Conservation (phyloP, 2,888 invertebrate species). For the Andrena flavipes region DNA sequence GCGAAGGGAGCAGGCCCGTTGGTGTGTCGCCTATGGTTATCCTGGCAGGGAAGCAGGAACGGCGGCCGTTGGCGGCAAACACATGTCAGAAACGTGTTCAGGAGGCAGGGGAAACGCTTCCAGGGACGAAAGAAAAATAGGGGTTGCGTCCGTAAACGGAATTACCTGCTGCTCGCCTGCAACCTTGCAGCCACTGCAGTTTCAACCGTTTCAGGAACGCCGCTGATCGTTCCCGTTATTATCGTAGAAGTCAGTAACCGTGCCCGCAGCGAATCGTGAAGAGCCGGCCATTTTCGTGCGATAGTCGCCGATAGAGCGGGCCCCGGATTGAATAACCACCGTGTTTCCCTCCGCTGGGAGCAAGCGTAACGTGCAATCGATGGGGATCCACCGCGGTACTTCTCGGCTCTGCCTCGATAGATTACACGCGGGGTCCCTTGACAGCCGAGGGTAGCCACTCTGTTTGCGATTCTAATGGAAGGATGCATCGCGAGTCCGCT, state of each 20-base stretch:
- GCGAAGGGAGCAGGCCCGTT: background rate
- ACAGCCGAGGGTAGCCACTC: background rate
- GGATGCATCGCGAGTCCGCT: background rate
- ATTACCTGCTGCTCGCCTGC: slow-evolving; percentile 9
- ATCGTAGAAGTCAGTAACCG: slow-evolving; percentile 16
- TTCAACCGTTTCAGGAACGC: background rate
- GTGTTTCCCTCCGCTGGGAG: background rate
- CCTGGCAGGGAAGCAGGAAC: background rate
- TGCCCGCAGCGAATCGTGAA: slow-evolving; percentile 4
- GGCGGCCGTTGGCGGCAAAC: slow-evolving; percentile 1
- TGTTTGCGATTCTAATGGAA: slow-evolving; percentile 17
- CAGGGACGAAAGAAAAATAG: slow-evolving; percentile 5
- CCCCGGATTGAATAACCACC: slow-evolving; percentile 1
- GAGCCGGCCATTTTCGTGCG: background rate
- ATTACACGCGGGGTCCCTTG: background rate
- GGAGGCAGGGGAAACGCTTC: background rate
- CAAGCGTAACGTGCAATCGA: background rate
- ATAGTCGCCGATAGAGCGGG: background rate
- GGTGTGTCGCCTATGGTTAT: no score
- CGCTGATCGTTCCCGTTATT: slow-evolving; percentile 1
- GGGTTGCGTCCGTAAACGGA: background rate
- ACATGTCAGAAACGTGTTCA: slow-evolving; percentile 1
- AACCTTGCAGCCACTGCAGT: background rate
- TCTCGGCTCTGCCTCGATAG: background rate
- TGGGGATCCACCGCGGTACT: background rate